Base-by-base conservation (phyloP, 2,113 vertebrate species). In the Labrus mixtus region DNA sequence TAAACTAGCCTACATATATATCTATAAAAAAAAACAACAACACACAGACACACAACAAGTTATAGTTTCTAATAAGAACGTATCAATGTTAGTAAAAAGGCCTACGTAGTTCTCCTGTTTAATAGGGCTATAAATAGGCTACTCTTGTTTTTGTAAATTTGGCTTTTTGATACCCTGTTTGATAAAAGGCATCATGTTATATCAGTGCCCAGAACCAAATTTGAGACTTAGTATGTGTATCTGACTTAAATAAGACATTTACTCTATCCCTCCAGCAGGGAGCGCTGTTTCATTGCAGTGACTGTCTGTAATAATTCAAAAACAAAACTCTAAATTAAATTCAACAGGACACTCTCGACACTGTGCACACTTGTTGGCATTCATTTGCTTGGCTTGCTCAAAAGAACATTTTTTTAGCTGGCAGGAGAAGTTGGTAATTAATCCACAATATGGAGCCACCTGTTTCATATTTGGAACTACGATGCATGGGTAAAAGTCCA, bases 251-350 rank as follows among this genome's bases (percentile, higher is more conserved):
- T 25, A 12, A 11, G 15, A 9, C 19, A 1, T 22, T 71, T 13
- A 80, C 66, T 54, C 13, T 15, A 11, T 7, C 0, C 69, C n/a
- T 62, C 83, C 86, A 75, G 64, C 16, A 25, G 79, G 60, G 64
- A 60, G 8, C 46, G 64, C 77, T 83, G 79, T 84, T 84, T 83
- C 39, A 53, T 57, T 59, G 22, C 41, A 29, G 10, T 19, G 6
- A 59, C 8, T n/a, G 29, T 43, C 1, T 67, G 2, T 33, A 33
- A 33, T 33, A 33, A 33, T 2, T 67, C 48, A 57, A 36, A n/a
- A 20, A 41, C 22, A 8, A 56, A 41, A 22, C 13, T 33, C 19
- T 16, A 29, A 43, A 12, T 43, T 29, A 10, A 51, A 39, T 16
- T 17, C 23, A 23, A 46, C 43, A 16, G 17, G 25, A 69, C 29